Evolutionary conservation across 1,140 invertebrate species (phyloP), one percentile per base, ranked within the genome.

Genomic region (Stegodyphus dumicola): DNA sequence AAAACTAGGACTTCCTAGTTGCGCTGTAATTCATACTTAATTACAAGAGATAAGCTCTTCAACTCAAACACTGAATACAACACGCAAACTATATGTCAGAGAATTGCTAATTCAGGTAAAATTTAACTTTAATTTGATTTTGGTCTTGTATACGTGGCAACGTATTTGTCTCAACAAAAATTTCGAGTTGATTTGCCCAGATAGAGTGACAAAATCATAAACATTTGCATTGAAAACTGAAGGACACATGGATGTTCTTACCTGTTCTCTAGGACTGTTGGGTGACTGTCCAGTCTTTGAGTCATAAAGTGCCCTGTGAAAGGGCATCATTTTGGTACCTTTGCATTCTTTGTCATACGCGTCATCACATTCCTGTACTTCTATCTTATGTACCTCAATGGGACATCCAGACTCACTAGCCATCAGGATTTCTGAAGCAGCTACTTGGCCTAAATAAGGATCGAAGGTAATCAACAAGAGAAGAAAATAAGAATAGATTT

Each of bases 321-420:
- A 99, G 0, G 98, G 98, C 93, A 99, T 99, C 89, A 94, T 95
- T 88, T 95, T 95, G 15, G 54, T n/a, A 6, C 98, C 98, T 71
- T 93, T 92, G 90, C 97, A 98, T 77, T 97, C 94, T 73, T 94
- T 93, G 91, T 99, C 98, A 90, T 98, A 99, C 93, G 98, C 96
- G 88, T 96, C 94, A 91, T 99, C 98, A 90, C 98, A 99, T 89
- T 95, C 95, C 81, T 98, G 96, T 60, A 99, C 97, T 69, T 96
- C 94, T 80, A 99, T 99, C 54, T 95, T 94, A 90, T 98, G 95
- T 91, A 99, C 94, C 90, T 99, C 98, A 86, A 99, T 97, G 6
- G 98, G 98, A 90, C 98, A 99, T 2, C 97, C 96, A 15, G 95
- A 95, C 90, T 99, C 97, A 86, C 96, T 97, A n/a, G 97, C 97